Evolutionary conservation across 2,797 vertebrate species (phyloP), one percentile per base, ranked within the genome.

Genomic region (Hydrocynus forskahlii): DNA sequence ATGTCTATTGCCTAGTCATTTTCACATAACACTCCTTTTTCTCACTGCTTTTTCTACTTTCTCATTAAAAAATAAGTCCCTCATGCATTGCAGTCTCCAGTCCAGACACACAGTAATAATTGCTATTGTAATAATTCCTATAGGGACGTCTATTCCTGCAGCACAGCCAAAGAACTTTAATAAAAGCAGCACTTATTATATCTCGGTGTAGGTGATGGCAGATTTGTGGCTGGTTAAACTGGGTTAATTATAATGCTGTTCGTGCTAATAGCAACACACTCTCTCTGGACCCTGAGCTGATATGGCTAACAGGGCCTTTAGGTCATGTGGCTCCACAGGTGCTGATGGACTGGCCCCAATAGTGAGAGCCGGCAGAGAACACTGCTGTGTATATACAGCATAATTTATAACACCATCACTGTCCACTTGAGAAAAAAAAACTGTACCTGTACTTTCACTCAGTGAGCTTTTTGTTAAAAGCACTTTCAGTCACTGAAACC

Each of bases 21-120:
- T 59, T 5, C 55, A 21, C 55, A 21, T 9, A 21, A 59, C 16
- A 21, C 23, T 10, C 13, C 23, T 60, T 4, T 21, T 13, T 23
- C n/a, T 23, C 4, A 2, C 57, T 25, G 1, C 5, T 21, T 43
- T 50, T 48, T 12, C 21, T 0, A 12, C 0, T 48, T 48, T 63
- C 35, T 62, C 63, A 76, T 83, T 83, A 50, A 19, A 40, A 64
- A n/a, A n/a, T 29, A 10, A 19, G 8, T 45, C 29, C 66, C 16
- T 14, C 63, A 43, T 67, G 21, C 59, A 2, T 10, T 23, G 13
- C 12, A 1, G 60, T 16, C 60, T 62, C 5, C 43, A 25, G 45
- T 70, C 2, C 48, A 50, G 68, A 70, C 45, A 68, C 35, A 23
- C 68, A 52, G 68, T 70, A 52, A 70, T 67, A 67, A 67, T 43